A percentile compares a stretch with the other conserved stretches of the same genome.
Evolutionary conservation across 1,140 invertebrate genomes (phyloP).

Genomic region (Brachionus koreanus): DNA sequence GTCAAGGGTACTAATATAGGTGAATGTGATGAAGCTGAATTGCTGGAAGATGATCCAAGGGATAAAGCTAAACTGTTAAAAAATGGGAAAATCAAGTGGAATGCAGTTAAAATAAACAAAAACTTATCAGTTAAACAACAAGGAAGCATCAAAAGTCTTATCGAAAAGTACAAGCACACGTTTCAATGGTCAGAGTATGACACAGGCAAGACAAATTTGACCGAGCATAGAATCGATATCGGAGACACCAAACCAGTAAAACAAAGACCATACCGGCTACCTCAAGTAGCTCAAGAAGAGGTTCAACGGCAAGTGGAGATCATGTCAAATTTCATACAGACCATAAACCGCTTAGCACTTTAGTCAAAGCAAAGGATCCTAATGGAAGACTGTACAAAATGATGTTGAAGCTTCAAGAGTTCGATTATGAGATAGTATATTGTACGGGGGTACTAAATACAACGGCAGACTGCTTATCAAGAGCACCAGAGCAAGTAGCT

Average conservation of each 20-base stretch:
- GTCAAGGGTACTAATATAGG: not conserved
- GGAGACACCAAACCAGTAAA: not conserved
- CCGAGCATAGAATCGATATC: not conserved
- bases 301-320: not conserved
- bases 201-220: not conserved
- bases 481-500: not conserved
- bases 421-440: slow-evolving; percentile 17
- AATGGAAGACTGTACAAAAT: not conserved
- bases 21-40: no score
- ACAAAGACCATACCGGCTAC: not conserved
- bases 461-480: not conserved
- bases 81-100: not conserved
- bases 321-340: slow-evolving; percentile 17
- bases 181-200: not conserved
- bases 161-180: not conserved
- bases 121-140: not conserved
- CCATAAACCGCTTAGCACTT: not conserved
- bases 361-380: slow-evolving; percentile 4
- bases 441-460: not conserved
- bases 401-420: not conserved
- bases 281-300: not conserved
- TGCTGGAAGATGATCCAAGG: no score
- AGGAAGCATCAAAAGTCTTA: not conserved
- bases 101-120: not conserved
- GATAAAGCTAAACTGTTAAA: no score